Evolutionary conservation across 2,797 vertebrate species (phyloP), one percentile per base, ranked within the genome.

Genomic region (Pangasius djambal): DNA sequence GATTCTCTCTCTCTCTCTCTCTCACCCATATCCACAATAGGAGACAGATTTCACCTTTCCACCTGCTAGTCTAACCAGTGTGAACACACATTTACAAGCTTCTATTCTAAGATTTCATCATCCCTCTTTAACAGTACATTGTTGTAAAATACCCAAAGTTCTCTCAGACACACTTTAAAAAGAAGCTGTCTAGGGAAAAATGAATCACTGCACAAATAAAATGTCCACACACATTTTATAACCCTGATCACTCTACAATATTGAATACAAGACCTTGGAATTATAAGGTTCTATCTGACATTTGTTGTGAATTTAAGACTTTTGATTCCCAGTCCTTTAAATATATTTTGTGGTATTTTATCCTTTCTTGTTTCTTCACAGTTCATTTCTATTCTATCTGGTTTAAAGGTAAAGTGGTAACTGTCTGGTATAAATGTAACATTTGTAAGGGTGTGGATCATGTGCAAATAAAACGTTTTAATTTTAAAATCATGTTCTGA

Each of bases 101-200:
- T 87, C 89, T 89, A 89, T 89, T 89, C 89, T 87, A 77, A 72
- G 88, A 84, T 57, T 83, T 81, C 79, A 69, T 77, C 81, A 70
- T 84, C 81, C 70, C 50, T 85, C 70, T 85, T 87, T 69, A 85
- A 50, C 25, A 84, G 81, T 50, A 78, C 50, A 48, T 48, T 50
- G n/a, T 77, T 87, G 57, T 67, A 89, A 65, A 87, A 78, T 74
- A 44, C 89, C 75, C 81, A 59, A 78, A 75, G 55, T 59, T 37
- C 59, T 83, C 59, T 70, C 22, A 50, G 74, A 55, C n/a, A 34
- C 20, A 52, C 70, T 72, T 79, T 37, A 65, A 70, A 65, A 70
- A 55, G n/a, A n/a, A 16, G 13, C 20, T 70, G 50, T 88, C 40
- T 57, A 55, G n/a, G 77, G 74, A 40, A 74, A 70, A 44, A 55